Conservation (phyloP, 2,113 vertebrate species). For the Vanacampus margaritifer region DNA sequence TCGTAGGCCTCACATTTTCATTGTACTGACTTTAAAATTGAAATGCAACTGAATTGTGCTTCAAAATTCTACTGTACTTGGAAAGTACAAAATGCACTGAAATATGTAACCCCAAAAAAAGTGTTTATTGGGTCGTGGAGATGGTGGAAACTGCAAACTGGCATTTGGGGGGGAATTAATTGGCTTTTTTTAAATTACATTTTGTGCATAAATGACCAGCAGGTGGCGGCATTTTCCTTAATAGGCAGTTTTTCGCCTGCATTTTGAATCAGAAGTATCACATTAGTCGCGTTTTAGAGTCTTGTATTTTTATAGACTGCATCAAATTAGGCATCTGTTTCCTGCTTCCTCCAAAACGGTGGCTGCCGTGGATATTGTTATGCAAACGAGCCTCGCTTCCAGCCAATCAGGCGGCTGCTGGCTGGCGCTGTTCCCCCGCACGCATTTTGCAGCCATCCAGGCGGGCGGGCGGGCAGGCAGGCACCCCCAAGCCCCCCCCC, state of each 20-base stretch:
- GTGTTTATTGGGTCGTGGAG: background rate
- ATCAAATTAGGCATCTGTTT: background rate
- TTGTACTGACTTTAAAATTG: too few species aligned
- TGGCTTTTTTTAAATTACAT: background rate
- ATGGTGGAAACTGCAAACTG: background rate
- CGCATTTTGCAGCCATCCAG: slow-evolving; percentile 31
- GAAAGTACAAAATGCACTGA: too few species aligned
- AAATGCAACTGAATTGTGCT: too few species aligned
- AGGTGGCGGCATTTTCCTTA: slow-evolving; percentile 45
- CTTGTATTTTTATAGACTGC: background rate
- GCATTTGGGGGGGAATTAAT: background rate
- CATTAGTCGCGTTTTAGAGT: too few species aligned
- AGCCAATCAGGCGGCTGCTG: slow-evolving; percentile 45
- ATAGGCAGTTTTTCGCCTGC: background rate
- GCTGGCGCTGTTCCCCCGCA: slow-evolving; percentile 26
- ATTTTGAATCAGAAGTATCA: background rate
- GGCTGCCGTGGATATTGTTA: slow-evolving; percentile 16
- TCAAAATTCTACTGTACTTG: too few species aligned
- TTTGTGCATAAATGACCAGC: slow-evolving; percentile 2
- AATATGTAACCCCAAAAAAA: background rate
- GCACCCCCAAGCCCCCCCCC: background rate
- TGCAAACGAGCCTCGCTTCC: slow-evolving; percentile 28
- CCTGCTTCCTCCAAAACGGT: slow-evolving; percentile 22
- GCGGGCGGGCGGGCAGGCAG: slow-evolving; percentile 35
- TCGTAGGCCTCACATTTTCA: too few species aligned